phyloP scores from a whole-genome alignment of 2,113 vertebrate genomes.

The Entomyzon cyanotis region DNA sequence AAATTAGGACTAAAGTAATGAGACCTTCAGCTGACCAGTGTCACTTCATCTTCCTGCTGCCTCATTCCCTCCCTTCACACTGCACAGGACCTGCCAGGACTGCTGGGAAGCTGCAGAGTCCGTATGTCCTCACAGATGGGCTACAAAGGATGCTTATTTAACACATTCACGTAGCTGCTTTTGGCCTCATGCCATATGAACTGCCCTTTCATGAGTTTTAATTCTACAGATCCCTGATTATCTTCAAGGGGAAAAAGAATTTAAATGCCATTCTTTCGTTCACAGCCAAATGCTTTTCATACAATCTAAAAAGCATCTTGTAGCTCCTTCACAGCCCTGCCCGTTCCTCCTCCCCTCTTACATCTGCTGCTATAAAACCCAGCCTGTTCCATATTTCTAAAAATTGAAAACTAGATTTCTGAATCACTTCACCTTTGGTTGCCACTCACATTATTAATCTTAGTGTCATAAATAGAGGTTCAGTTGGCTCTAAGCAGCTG shows the following conservation, averaged over 20 bases:
- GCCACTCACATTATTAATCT: constrained; percentile 29
- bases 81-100: not conserved
- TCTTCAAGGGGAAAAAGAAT: not conserved
- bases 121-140: not conserved
- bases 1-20: not conserved
- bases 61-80: not conserved
- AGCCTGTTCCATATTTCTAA: constrained; percentile 41
- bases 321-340: constrained; percentile 11
- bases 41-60: not conserved
- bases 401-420: constrained; percentile 20
- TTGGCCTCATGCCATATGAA: not conserved
- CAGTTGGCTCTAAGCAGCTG: constrained; percentile 22
- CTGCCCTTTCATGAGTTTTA: not conserved
- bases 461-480: constrained; percentile 21
- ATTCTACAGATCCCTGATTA: not conserved
- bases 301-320: constrained; percentile 7
- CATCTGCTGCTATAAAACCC: constrained; percentile 30
- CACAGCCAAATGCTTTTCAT: constrained; percentile 27
- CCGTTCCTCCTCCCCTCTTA: constrained; percentile 25
- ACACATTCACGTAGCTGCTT: not conserved
- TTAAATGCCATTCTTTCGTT: not conserved
- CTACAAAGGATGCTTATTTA: not conserved
- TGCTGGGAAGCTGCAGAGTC: not conserved
- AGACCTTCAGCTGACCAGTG: not conserved
- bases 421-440: constrained; percentile 58